These are phyloP conservation scores for Chouioia cunea DNA, from an alignment of 2,888 invertebrate genomes.

Conservation along the genomic window DNA sequence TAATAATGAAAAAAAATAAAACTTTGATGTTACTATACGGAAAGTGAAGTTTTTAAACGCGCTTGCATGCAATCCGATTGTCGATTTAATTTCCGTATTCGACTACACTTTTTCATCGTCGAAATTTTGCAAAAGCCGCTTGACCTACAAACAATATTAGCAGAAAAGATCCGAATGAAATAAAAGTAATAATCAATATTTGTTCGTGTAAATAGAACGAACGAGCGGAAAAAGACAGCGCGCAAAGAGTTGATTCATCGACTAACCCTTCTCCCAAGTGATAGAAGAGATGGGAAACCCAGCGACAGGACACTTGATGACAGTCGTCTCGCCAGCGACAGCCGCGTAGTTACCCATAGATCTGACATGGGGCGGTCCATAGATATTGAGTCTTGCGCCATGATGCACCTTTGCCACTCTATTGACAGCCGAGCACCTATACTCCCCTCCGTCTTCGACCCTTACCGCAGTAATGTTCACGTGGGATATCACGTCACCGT, in stretches of 20 bases:
- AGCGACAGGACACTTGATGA: slow-evolving; percentile 90
- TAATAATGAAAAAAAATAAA: too few relatives aligned
- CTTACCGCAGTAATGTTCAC: slow-evolving; percentile 90
- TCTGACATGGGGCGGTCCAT: slow-evolving; percentile 87
- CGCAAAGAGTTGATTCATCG: not conserved
- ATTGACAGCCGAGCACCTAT: slow-evolving; percentile 87
- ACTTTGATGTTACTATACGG: too few relatives aligned
- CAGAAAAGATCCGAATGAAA: too few relatives aligned
- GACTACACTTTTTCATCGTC: too few relatives aligned
- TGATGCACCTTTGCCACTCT: slow-evolving; percentile 85
- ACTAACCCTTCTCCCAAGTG: slow-evolving; percentile 90
- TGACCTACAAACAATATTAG: too few relatives aligned
- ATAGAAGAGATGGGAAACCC: slow-evolving; percentile 90
- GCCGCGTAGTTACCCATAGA: slow-evolving; percentile 91
- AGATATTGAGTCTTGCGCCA: slow-evolving; percentile 88
- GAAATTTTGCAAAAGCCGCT: too few relatives aligned
- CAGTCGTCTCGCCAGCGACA: slow-evolving; percentile 85
- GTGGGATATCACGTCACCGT: slow-evolving; percentile 93
- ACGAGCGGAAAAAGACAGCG: too few relatives aligned
- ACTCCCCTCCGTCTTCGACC: slow-evolving; percentile 92
- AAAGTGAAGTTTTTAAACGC: too few relatives aligned
- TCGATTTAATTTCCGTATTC: too few relatives aligned
- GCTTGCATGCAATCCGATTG: too few relatives aligned
- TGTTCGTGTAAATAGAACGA: too few relatives aligned
- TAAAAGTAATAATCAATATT: too few relatives aligned